Evolutionary conservation across 2,797 vertebrate genomes (phyloP).

Genomic region (Dallia pectoralis): DNA sequence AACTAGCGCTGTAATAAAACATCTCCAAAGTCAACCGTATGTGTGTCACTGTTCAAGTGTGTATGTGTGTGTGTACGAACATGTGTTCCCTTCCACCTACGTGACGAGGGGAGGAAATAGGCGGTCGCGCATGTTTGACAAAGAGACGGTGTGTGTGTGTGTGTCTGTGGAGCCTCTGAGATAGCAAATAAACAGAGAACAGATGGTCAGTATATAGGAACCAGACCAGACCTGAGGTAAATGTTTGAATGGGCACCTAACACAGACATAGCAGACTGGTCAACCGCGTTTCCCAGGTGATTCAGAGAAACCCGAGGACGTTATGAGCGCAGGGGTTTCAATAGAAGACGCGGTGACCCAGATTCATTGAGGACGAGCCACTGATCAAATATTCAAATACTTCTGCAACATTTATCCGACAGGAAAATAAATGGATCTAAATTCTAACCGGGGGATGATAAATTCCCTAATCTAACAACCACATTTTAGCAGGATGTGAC

Average conservation of each 20-base stretch:
- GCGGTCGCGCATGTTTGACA: neutral
- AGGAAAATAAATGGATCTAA: neutral
- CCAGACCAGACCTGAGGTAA: constrained; percentile 61
- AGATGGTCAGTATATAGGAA: constrained; percentile 54
- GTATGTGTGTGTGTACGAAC: neutral
- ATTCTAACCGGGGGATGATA: neutral
- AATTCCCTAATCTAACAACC: neutral
- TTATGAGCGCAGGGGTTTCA: constrained; percentile 11
- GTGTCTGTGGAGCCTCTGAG: constrained; percentile 32
- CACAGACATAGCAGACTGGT: constrained; percentile 55
- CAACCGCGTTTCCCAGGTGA: constrained; percentile 44
- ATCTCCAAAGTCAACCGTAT: neutral
- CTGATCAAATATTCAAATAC: neutral
- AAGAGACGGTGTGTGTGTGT: neutral
- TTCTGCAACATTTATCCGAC: neutral
- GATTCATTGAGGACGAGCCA: constrained; percentile 1
- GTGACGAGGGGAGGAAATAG: neutral
- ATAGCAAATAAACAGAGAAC: constrained; percentile 62
- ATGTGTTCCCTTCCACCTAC: neutral
- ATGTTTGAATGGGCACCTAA: constrained; percentile 49
- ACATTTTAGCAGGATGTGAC: neutral
- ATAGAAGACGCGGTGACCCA: constrained; percentile 8
- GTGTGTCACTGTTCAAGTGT: neutral
- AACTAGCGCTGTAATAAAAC: neutral
- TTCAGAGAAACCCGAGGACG: constrained; percentile 34